Evolutionary conservation across 2,888 invertebrate species (phyloP), one percentile per base, ranked within the genome.

Genomic region (Oxyteleia sp.): DNA sequence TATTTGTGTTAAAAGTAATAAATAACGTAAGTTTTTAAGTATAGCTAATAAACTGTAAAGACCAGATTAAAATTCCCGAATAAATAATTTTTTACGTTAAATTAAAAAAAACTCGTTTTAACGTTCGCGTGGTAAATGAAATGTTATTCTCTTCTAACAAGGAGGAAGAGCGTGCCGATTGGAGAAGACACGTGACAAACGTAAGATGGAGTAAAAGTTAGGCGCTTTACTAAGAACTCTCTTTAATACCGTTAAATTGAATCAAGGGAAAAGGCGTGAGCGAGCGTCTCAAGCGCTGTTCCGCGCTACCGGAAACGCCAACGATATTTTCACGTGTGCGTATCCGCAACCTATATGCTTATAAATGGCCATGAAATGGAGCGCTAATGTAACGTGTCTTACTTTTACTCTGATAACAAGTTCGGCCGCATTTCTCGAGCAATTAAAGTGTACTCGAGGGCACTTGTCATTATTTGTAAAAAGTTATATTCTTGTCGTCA

Each of bases 401-500:
- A 76, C 82, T 82, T 76, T 82, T 82, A 82, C 82, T 64, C 41
- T 51, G 82, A 71, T 75, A 76, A 82, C 76, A 76, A 82, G 76
- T 76, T 53, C 72, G 76, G 71, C 82, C 82, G 82, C 72, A 76
- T 82, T 82, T 82, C 76, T 76, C 71, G 53, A 32, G 82, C 76
- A 76, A 76, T 76, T 76, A 82, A 82, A 82, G 59, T 35, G 75
- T 63, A 51, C 32, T 38, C 75, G 74, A 72, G 68, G 74, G 61
- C 66, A 71, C 68, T 53, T 18, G 57, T 63, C 71, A 13, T 81
- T 81, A 81, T 68, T 66, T 15, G 68, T 18, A 74, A 81, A 74
- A 81, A 81, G 43, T 49, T 18, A 47, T 61, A 45, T 51, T 64
- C 72, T 26, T 23, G 53, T 1, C 43, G 61, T 61, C 74, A 23